A percentile compares a stretch with the other conserved stretches of the same genome.
Evolutionary conservation across 2,888 invertebrate species (phyloP).

Genomic region (Falcaria lacertinaria): DNA sequence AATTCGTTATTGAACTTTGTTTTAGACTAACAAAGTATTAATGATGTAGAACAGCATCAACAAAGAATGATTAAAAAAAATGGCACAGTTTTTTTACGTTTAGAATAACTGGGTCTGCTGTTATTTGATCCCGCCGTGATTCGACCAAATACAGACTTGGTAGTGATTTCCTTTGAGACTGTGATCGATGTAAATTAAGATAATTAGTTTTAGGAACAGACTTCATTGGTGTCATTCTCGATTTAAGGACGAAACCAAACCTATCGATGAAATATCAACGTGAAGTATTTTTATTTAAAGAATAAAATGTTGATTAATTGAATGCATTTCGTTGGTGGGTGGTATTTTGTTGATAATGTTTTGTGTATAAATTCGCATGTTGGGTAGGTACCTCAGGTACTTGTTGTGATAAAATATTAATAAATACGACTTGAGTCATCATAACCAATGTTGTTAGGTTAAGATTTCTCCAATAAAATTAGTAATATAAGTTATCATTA

Average conservation of each 20-base stretch:
- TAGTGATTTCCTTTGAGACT: slow-evolving; percentile 70
- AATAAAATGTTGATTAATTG: no score
- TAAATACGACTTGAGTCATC: no score
- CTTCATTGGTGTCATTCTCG: neutral
- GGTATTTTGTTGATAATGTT: no score
- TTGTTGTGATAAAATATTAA: no score
- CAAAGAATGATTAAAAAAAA: no score
- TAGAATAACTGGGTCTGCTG: slow-evolving; percentile 1
- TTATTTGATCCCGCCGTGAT: slow-evolving; percentile 40
- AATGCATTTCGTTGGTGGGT: no score
- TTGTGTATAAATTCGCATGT: no score
- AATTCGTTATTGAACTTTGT: slow-evolving; percentile 1
- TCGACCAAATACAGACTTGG: slow-evolving; percentile 39
- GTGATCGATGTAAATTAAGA: slow-evolving; percentile 59
- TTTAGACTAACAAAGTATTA: neutral
- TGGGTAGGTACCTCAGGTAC: no score
- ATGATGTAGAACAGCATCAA: neutral
- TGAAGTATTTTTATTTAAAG: neutral
- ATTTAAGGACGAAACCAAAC: neutral
- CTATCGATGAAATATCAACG: neutral
- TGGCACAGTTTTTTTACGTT: no score
- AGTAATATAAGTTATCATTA: no score
- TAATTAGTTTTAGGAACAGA: slow-evolving; percentile 15
- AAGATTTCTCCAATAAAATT: no score
- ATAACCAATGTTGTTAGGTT: no score